phyloP scores from a whole-genome alignment of 2,888 invertebrate species.

The Operophtera brumata region DNA sequence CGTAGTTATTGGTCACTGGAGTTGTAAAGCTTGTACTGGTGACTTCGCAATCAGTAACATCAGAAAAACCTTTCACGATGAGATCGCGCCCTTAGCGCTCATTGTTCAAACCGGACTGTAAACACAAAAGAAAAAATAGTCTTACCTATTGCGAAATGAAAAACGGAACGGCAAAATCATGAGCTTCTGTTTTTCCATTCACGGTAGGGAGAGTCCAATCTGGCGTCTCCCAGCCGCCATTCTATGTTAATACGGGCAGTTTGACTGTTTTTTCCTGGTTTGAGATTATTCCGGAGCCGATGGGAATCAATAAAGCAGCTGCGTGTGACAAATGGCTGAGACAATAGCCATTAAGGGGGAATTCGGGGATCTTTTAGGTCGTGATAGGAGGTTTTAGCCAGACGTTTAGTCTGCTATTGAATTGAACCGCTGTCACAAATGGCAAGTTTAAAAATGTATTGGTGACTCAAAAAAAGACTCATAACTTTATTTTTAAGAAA shows the following conservation, averaged over 20 bases:
- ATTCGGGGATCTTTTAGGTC: constrained; percentile 22
- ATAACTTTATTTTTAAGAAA: too few relatives aligned
- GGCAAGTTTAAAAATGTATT: too few relatives aligned
- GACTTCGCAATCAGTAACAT: too few relatives aligned
- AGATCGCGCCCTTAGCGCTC: constrained; percentile 27
- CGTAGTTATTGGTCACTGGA: too few relatives aligned
- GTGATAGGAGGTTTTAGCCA: neutral
- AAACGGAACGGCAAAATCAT: constrained; percentile 39
- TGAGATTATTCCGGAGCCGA: constrained; percentile 15
- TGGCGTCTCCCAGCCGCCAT: constrained; percentile 19
- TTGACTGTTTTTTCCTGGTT: constrained; percentile 23
- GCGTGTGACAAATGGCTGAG: constrained; percentile 39
- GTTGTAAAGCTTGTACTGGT: too few relatives aligned
- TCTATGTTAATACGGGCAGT: constrained; percentile 22
- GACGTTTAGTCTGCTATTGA: neutral
- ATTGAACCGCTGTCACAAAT: neutral
- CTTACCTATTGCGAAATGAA: constrained; percentile 32
- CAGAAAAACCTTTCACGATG: too few relatives aligned
- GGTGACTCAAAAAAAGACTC: too few relatives aligned
- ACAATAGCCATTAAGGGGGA: constrained; percentile 24
- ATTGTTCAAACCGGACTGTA: constrained; percentile 2
- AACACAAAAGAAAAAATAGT: constrained; percentile 1
- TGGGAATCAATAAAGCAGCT: constrained; percentile 39
- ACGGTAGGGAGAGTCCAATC: constrained; percentile 50
- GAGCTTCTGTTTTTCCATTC: constrained; percentile 39